Evolutionary conservation across 2,797 vertebrate species (phyloP).

Genomic region (Acanthiza pusilla): DNA sequence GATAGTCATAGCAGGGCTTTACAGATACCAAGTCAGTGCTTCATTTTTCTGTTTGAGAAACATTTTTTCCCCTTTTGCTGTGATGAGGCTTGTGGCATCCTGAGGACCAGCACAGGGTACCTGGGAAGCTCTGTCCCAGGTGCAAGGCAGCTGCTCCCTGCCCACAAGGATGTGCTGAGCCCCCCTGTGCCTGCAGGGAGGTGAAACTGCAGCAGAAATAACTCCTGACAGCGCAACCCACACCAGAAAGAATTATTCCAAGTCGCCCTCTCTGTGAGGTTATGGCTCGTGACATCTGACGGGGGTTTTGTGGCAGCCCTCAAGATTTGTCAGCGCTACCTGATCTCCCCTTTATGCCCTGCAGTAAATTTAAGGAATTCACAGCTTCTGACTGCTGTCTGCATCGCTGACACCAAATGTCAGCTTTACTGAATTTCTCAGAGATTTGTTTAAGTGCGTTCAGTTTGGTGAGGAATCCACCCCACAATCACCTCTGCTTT

Average conservation of each 20-base stretch:
- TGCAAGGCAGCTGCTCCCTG: constrained; percentile 18
- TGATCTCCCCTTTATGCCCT: constrained; percentile 52
- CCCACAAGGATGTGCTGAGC: constrained; percentile 14
- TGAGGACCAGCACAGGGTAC: neutral
- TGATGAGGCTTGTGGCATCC: neutral
- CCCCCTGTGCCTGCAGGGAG: constrained; percentile 5
- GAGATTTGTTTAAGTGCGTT: constrained; percentile 56
- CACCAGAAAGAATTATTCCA: constrained; percentile 55
- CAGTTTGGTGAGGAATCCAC: neutral
- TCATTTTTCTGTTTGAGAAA: constrained; percentile 32
- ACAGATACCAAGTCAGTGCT: neutral
- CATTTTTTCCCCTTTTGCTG: neutral
- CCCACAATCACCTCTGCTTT: constrained; percentile 54
- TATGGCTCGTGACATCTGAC: constrained; percentile 68
- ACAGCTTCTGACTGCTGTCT: constrained; percentile 35
- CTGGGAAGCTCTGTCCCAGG: constrained; percentile 42
- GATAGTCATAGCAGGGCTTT: neutral
- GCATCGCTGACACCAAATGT: constrained; percentile 20
- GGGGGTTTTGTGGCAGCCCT: constrained; percentile 49
- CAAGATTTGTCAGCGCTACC: constrained; percentile 57
- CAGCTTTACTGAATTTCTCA: constrained; percentile 57
- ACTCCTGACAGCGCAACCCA: constrained; percentile 60
- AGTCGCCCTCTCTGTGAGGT: constrained; percentile 12
- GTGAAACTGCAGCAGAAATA: constrained; percentile 58
- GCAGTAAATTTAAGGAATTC: constrained; percentile 50